These are phyloP conservation scores for Himantopus leucocephalus DNA, from an alignment of 2,113 vertebrate genomes.

Conservation along the genomic window DNA sequence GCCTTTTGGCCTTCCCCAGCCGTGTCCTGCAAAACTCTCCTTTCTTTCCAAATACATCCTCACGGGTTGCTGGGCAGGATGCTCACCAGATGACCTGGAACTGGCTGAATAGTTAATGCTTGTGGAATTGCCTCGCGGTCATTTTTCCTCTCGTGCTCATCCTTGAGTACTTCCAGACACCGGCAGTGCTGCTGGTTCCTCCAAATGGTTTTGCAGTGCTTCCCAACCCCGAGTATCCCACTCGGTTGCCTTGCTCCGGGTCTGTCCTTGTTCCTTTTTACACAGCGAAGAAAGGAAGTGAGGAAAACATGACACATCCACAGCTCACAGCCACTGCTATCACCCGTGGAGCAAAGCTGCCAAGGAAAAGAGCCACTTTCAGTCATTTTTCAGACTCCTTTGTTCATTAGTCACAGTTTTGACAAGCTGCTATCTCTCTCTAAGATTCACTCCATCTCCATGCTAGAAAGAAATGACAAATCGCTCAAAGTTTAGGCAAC, in stretches of 20 bases:
- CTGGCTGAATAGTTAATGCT: too few relatives aligned
- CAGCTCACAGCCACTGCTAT: not conserved
- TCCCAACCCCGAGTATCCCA: not conserved
- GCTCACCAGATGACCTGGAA: not conserved
- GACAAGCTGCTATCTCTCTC: not conserved
- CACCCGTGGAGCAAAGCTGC: not conserved
- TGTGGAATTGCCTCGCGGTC: accelerated
- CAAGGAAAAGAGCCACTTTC: not conserved
- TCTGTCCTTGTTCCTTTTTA: not conserved
- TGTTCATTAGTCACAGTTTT: not conserved
- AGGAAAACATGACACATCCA: not conserved
- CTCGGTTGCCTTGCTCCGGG: not conserved
- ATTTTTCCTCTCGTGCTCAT: not conserved
- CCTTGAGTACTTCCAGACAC: not conserved
- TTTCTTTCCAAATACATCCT: not conserved
- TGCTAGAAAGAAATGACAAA: not conserved
- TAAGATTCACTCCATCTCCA: not conserved
- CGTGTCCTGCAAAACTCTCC: not conserved
- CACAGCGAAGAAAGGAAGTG: not conserved
- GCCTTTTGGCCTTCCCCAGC: not conserved
- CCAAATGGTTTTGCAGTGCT: not conserved
- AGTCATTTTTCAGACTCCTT: not conserved
- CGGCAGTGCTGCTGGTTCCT: not conserved
- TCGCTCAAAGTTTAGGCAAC: not conserved
- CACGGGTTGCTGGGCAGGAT: not conserved